phyloP scores from a whole-genome alignment of 2,113 vertebrate species.

The Herpetotheres cachinnans region DNA sequence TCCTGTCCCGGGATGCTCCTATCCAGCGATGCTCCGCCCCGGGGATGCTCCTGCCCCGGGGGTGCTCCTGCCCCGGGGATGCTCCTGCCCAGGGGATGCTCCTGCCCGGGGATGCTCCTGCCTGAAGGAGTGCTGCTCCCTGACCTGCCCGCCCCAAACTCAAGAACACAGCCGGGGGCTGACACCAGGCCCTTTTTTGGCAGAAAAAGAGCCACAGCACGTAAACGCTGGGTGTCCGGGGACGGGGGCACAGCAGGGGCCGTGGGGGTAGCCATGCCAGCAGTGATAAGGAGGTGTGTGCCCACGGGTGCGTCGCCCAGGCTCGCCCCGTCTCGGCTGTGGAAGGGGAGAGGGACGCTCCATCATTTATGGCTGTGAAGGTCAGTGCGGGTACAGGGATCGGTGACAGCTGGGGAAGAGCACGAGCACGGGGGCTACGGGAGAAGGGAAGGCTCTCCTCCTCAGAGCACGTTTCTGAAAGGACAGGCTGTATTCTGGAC shows the following conservation, averaged over 20 bases:
- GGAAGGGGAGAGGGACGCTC: background rate
- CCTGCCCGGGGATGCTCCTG: background rate
- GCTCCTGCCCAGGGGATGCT: background rate
- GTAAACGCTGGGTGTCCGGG: fast-evolving
- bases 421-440: background rate
- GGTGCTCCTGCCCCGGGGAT: fast-evolving
- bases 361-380: background rate
- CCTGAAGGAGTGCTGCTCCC: background rate
- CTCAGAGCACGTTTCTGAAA: background rate
- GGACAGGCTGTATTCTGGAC: background rate
- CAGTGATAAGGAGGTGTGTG: background rate
- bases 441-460: background rate
- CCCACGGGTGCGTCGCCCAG: background rate
- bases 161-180: background rate
- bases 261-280: fast-evolving
- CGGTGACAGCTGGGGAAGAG: background rate
- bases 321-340: background rate
- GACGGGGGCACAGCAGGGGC: background rate
- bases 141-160: background rate
- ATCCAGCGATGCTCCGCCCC: no score
- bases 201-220: background rate
- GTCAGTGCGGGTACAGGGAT: background rate
- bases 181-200: background rate
- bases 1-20: background rate
- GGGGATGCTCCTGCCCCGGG: background rate